Base-by-base conservation (phyloP, 2,888 invertebrate genomes). In the Notocelia uddmanniana region DNA sequence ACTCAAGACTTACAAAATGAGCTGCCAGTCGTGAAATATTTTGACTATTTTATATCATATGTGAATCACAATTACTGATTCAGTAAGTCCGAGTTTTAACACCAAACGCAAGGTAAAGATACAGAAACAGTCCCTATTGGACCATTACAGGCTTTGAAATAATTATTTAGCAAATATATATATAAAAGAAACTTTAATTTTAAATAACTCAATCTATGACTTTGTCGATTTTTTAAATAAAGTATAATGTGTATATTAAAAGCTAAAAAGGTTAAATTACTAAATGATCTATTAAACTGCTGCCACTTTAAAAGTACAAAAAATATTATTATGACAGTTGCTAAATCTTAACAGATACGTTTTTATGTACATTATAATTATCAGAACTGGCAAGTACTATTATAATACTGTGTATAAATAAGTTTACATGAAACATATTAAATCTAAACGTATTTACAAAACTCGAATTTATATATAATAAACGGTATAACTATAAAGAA, bases 321-420 rank as follows among this genome's bases (percentile, higher is more conserved):
- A 78, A 77, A 76, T 75, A 79, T 83, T 85, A 86, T 87, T 85
- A 85, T 82, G 83, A 85, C 81, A 76, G 76, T 75, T 68, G 77
- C 81, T 80, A 79, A 81, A 80, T 77, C 76, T 76, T 72, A 72
- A 62, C 54, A 67, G 23, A 57, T 68, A 72, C 31, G 45, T 55
- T 55, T 59, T 34, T 71, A 72, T 90, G 90, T 89, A 90, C 73
- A 81, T 83, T 84, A 86, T 87, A 78, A 80, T 80, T 80, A 84
- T 76, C 80, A 82, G 83, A 87, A 89, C 89, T 91, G 93, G 93
- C 93, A 93, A 92, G 92, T 89, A 86, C 87, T 87, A 86, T 79
- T 78, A 83, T 91, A 92, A 93, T 92, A 92, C 93, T 93, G 93
- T 87, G 89, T 89, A 88, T 88, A 89, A 90, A 89, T 89, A 84